Base-by-base conservation (phyloP, 2,797 vertebrate genomes). In the Leucoraja ocellata region DNA sequence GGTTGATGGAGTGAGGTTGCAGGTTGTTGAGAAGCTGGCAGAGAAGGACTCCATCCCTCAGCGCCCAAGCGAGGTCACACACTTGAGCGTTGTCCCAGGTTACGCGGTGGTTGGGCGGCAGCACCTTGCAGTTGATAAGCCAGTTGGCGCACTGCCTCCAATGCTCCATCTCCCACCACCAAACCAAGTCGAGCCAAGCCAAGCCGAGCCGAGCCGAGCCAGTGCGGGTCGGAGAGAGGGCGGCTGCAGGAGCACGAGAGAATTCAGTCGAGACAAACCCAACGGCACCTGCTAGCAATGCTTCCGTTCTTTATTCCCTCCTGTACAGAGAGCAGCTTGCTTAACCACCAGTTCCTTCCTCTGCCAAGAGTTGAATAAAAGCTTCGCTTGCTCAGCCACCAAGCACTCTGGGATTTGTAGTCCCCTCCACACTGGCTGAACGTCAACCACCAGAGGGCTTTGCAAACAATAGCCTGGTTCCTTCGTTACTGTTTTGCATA, bases 11-110 rank as follows among this genome's bases (percentile, higher is more conserved):
- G 0, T 97, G 97, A 76, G 98, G 98, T 94, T 97, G 95, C 76
- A 99, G 96, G 94, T 99, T 99, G 93, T 99, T 99, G 93, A 99
- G 98, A 73, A 99, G 96, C 94, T 99, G 98, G 71, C 98, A 99
- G 65, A 99, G 97, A 39, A 99, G 96, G 63, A 99, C 98, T 0
- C 98, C 98, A 4, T 99, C 98, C 39, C 98, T 94, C n/a, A 99
- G 97, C 0, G 98, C 98, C 95, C 99, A 98, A 0, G 97, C 98
- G 95, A 99, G 96, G 94, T 99, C 98, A 91, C 98, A 98, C 94
- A 98, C 98, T 96, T 98, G 98, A 0, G 98, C 97, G 0, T 95
- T 95, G 0, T 97, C 96, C 96, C 97, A 96, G 93, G 97, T 99
- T 88, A 98, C 98, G 1, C 98, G 96, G 95, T 99, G 98, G n/a